Evolutionary conservation across 2,888 invertebrate genomes (phyloP).

Genomic region (Drosophila limbata): DNA sequence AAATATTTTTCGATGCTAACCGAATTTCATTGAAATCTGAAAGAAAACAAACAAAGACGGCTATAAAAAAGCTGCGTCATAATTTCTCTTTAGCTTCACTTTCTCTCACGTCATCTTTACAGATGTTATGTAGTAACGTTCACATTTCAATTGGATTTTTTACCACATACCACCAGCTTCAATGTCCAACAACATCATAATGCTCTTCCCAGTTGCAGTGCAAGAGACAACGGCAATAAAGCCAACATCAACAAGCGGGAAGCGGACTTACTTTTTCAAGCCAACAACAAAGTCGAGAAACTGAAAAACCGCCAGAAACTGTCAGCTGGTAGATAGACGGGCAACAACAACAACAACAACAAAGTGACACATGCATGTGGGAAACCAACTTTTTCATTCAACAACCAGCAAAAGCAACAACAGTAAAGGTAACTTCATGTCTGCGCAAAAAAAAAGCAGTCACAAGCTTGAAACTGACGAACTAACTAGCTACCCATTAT

Average conservation of each 20-base stretch:
- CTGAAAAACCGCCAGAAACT: slow-evolving; percentile 41
- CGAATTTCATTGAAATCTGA: slow-evolving; percentile 13
- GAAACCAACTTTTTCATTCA: slow-evolving; percentile 62
- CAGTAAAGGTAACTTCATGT: slow-evolving; percentile 48
- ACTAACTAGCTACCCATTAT: slow-evolving; percentile 18
- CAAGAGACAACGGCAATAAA: slow-evolving; percentile 8
- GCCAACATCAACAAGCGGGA: neutral
- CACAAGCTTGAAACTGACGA: neutral
- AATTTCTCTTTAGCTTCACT: slow-evolving; percentile 25
- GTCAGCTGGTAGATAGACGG: slow-evolving; percentile 40
- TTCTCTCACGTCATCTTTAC: slow-evolving; percentile 34
- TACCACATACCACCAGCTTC: neutral
- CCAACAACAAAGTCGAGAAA: slow-evolving; percentile 7
- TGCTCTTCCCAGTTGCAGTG: slow-evolving; percentile 21
- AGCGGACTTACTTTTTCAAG: slow-evolving; percentile 29
- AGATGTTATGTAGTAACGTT: slow-evolving; percentile 20
- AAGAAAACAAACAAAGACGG: neutral
- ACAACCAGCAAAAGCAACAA: slow-evolving; percentile 28
- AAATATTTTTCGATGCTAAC: neutral
- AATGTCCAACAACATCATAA: slow-evolving; percentile 6
- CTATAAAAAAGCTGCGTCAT: slow-evolving; percentile 19
- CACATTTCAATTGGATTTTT: slow-evolving; percentile 22
- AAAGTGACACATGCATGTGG: slow-evolving; percentile 54
- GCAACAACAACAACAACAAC: slow-evolving; percentile 19
- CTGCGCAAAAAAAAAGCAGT: slow-evolving; percentile 27